Evolutionary conservation across 2,797 vertebrate genomes (phyloP).

Genomic region (Enteromius thamalakanensis): DNA sequence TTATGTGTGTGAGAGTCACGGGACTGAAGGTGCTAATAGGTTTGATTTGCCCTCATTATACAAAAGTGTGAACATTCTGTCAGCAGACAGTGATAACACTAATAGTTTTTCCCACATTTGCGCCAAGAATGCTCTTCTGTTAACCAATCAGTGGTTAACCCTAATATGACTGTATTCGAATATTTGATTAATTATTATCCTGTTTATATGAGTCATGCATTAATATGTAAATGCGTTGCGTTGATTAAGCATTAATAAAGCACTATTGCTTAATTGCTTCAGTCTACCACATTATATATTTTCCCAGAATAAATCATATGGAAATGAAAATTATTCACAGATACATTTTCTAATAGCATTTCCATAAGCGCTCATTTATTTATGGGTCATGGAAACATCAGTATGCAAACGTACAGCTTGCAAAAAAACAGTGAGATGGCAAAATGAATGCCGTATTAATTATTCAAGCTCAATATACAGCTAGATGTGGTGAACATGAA

Average conservation of each 20-base stretch:
- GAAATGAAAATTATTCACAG: constrained; percentile 18
- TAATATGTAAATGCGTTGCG: constrained; percentile 6
- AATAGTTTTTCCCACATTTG: constrained; percentile 38
- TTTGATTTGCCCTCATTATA: constrained; percentile 65
- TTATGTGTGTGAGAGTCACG: constrained; percentile 43
- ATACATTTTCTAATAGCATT: constrained; percentile 27
- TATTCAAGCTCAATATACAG: constrained; percentile 36
- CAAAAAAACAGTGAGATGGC: background rate
- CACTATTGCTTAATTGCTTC: background rate
- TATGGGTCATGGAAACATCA: constrained; percentile 31
- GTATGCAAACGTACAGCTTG: constrained; percentile 26
- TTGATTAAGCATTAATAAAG: constrained; percentile 12
- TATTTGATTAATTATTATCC: background rate
- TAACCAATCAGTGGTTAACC: constrained; percentile 9
- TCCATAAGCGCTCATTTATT: background rate
- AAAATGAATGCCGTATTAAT: constrained; percentile 35
- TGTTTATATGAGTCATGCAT: constrained; percentile 3
- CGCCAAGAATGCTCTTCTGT: background rate
- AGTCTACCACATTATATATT: constrained; percentile 9
- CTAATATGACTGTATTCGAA: background rate
- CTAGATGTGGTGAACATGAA: constrained; percentile 30
- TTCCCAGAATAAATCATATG: constrained; percentile 17
- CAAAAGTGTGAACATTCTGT: constrained; percentile 59
- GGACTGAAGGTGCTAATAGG: constrained; percentile 63
- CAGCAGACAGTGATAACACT: constrained; percentile 37